These are phyloP conservation scores for Scaptomyza reducta DNA, from an alignment of 2,888 invertebrate genomes.

Conservation along the genomic window DNA sequence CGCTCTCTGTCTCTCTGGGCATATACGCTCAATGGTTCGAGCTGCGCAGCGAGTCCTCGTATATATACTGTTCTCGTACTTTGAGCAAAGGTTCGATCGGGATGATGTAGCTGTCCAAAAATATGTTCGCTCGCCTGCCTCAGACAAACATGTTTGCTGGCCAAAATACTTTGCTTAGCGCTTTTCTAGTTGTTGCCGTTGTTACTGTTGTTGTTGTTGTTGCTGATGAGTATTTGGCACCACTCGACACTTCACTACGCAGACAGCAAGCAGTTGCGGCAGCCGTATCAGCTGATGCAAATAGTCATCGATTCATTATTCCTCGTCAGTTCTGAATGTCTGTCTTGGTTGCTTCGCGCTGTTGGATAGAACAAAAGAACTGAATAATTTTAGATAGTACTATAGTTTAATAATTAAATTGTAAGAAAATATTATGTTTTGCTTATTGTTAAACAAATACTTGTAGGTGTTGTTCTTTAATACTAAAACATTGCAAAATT, in stretches of 20 bases:
- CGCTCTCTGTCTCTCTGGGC: constrained; percentile 35
- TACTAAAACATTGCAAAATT: no score
- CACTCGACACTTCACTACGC: constrained; percentile 53
- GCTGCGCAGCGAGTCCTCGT: constrained; percentile 55
- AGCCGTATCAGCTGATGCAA: constrained; percentile 70
- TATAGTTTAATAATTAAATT: neutral
- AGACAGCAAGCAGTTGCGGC: constrained; percentile 60
- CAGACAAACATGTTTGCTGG: constrained; percentile 64
- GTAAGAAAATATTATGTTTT: no score
- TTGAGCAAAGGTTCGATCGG: constrained; percentile 47
- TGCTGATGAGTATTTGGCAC: constrained; percentile 50
- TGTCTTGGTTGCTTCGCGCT: constrained; percentile 52
- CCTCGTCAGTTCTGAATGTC: constrained; percentile 68
- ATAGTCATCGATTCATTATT: constrained; percentile 79
- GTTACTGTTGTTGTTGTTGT: constrained; percentile 35
- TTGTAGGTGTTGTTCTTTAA: no score
- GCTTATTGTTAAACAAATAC: no score
- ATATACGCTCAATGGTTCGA: constrained; percentile 50
- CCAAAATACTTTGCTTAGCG: constrained; percentile 50
- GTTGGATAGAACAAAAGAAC: constrained; percentile 25
- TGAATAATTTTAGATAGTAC: neutral
- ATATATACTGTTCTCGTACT: neutral
- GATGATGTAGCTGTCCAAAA: constrained; percentile 56
- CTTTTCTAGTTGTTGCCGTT: constrained; percentile 28
- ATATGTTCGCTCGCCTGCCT: constrained; percentile 49